Evolutionary conservation across 2,113 vertebrate genomes (phyloP).

Genomic region (Sorex fumeus): DNA sequence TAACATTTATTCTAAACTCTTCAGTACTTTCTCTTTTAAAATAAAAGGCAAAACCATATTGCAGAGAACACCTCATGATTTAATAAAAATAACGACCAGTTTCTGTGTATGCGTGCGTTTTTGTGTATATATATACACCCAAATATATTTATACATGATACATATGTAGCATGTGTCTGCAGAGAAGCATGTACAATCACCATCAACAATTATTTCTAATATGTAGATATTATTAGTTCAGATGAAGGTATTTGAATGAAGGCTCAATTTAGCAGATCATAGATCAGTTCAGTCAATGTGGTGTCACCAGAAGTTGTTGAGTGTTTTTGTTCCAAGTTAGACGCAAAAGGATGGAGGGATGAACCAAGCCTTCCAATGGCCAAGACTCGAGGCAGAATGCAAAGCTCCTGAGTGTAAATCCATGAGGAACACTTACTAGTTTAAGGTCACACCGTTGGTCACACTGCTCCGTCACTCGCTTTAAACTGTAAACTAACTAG

Average conservation of each 20-base stretch:
- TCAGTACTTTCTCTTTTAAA: conserved; percentile 47
- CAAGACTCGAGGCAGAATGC: conserved; percentile 55
- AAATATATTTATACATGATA: neutral
- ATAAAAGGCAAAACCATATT: conserved; percentile 2
- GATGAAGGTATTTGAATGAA: conserved; percentile 15
- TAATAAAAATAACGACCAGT: conserved; percentile 3
- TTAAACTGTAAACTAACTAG: conserved; percentile 68
- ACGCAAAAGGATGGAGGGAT: conserved; percentile 56
- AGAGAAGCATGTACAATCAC: neutral
- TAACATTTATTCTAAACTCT: conserved; percentile 48
- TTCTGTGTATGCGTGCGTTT: neutral
- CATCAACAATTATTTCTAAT: too few relatives aligned
- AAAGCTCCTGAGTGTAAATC: conserved; percentile 54
- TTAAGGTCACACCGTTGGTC: conserved; percentile 72
- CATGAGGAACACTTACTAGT: conserved; percentile 44
- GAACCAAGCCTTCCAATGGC: conserved; percentile 54
- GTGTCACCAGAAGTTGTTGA: conserved; percentile 4
- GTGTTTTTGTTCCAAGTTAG: conserved; percentile 22
- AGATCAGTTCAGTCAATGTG: conserved; percentile 5
- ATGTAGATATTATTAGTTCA: neutral
- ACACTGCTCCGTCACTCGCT: conserved; percentile 64
- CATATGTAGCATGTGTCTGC: neutral
- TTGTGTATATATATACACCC: neutral
- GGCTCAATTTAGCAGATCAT: neutral
- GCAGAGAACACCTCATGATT: conserved; percentile 7